Conservation (phyloP, 2,888 invertebrate genomes). For the Tenthredo livida region DNA sequence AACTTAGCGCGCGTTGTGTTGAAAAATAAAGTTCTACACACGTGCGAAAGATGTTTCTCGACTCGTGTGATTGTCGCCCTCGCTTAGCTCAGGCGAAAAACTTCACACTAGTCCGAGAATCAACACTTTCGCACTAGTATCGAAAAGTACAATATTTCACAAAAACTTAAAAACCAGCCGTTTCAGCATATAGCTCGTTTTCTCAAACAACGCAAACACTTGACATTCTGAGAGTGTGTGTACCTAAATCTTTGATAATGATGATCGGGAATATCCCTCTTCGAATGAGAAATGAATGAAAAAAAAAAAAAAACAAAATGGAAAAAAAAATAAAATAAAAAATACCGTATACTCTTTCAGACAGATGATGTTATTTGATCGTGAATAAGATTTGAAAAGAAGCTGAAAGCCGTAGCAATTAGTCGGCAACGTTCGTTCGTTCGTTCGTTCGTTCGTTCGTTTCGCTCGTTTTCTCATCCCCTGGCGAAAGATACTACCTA, state of each 20-base stretch:
- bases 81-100: too few relatives aligned
- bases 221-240: not conserved
- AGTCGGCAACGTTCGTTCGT: not conserved
- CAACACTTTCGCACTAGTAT: too few relatives aligned
- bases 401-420: slow-evolving; percentile 33
- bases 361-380: slow-evolving; percentile 3
- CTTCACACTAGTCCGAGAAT: too few relatives aligned
- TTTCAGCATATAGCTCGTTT: not conserved
- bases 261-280: not conserved
- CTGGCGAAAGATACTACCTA: not conserved
- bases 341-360: not conserved
- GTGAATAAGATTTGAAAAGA: slow-evolving; percentile 40
- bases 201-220: not conserved
- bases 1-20: too few relatives aligned
- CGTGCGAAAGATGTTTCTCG: too few relatives aligned
- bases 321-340: not conserved
- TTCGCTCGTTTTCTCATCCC: not conserved
- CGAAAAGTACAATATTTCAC: not conserved
- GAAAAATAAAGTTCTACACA: too few relatives aligned
- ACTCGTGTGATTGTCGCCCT: too few relatives aligned
- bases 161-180: not conserved
- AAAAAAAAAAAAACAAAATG: not conserved
- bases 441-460: not conserved
- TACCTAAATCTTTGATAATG: not conserved
- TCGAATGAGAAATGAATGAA: not conserved